These are phyloP conservation scores for Brachionus koreanus DNA, from an alignment of 1,140 invertebrate species.

Conservation along the genomic window DNA sequence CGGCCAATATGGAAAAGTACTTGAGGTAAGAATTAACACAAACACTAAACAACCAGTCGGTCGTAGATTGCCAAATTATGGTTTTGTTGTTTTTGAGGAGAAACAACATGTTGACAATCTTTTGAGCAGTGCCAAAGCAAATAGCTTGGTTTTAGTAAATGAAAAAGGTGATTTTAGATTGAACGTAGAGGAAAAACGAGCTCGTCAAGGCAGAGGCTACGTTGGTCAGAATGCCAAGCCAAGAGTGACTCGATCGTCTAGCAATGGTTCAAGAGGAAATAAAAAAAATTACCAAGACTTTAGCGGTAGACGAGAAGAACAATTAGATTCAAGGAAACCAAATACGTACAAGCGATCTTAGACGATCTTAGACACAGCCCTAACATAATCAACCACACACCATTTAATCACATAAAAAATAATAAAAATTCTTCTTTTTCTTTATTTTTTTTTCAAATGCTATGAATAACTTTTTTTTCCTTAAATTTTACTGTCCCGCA, in stretches of 20 bases:
- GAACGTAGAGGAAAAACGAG: conserved; percentile 39
- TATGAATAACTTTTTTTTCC: neutral
- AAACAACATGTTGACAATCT: neutral
- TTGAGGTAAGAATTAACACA: conserved; percentile 37
- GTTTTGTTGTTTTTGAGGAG: conserved; percentile 41
- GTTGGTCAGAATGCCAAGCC: neutral
- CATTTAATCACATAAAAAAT: conserved; percentile 24
- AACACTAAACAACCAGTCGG: conserved; percentile 32
- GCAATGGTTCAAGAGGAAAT: conserved; percentile 17
- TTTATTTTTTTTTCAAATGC: neutral
- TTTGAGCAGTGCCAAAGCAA: conserved; percentile 1
- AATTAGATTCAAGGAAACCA: neutral
- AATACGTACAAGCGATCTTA: conserved; percentile 3
- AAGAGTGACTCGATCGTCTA: conserved; percentile 13
- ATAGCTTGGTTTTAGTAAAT: conserved; percentile 29
- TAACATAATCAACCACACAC: neutral
- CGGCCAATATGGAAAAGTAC: conserved; percentile 20
- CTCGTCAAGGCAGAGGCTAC: conserved; percentile 10
- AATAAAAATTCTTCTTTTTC: neutral
- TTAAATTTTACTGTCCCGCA: neutral
- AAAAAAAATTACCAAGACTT: conserved; percentile 39
- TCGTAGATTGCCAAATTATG: conserved; percentile 27
- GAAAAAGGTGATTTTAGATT: conserved; percentile 39
- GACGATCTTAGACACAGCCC: neutral
- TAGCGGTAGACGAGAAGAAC: neutral